Evolutionary conservation across 2,888 invertebrate genomes (phyloP), one percentile per base, ranked within the genome.

Genomic region (Cecidostiba fungosa): DNA sequence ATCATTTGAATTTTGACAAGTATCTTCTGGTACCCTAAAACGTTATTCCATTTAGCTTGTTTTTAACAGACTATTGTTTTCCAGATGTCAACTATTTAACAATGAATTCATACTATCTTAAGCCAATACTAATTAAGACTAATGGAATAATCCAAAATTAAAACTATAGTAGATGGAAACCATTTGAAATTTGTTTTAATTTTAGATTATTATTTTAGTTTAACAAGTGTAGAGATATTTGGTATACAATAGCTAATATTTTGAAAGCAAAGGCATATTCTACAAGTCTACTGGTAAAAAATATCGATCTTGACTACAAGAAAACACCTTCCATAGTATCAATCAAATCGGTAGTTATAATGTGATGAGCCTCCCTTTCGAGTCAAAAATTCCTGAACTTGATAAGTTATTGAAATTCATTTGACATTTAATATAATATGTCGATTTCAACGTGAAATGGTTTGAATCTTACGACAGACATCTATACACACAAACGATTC

Each of bases 391-490:
- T 73, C 29, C 19, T n/a, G 47, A 26, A 14, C n/a, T 80, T 43
- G 43, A 74, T 66, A 43, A 62, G 59, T 81, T 32, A 81, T 81
- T 43, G 23, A 36, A 62, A 74, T 43, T 74, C 14, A 74, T 47
- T 59, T 74, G 70, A 72, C 72, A 80, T 59, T 72, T 5, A 73
- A 59, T 54, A 39, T 73, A 69, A 26, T 79, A 77, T 50, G 26
- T 29, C 29, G 26, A 43, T 69, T 47, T 69, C 47, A 29, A 69
- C 12, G 43, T 32, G 69, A 69, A 66, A 69, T 26, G 47, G 47
- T 74, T 74, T 32, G 23, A 74, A 74, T 23, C 59, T 74, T 82
- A 32, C 62, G 47, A 69, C 50, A 82, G 16, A 82, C 50, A 76
- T 76, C 8, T 69, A 74, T 82, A 76, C 69, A 39, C 50, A 82